Evolutionary conservation across 2,888 invertebrate genomes (phyloP).

Genomic region (Synanthedon myopaeformis): DNA sequence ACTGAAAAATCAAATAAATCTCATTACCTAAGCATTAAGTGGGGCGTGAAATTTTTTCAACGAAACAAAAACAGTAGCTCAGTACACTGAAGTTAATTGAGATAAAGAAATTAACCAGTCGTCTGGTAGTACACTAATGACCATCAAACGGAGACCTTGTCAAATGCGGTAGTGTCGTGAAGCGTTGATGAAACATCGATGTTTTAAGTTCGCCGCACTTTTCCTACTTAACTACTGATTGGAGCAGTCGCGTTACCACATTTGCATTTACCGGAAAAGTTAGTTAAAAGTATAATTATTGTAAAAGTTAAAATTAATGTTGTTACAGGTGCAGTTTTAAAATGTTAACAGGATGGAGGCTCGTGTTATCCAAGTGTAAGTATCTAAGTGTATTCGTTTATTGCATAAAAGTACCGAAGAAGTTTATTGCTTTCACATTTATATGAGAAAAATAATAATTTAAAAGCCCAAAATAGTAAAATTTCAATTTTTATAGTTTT

Average conservation of each 20-base stretch:
- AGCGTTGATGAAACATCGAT: slow-evolving; percentile 23
- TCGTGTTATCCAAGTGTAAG: slow-evolving; percentile 57
- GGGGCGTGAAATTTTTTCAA: too few species aligned
- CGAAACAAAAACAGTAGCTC: too few species aligned
- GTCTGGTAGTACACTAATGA: slow-evolving; percentile 1
- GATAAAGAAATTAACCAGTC: not conserved
- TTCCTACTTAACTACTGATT: slow-evolving; percentile 33
- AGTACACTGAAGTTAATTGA: not conserved
- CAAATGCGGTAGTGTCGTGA: slow-evolving; percentile 26
- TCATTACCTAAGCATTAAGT: too few species aligned
- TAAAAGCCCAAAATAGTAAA: too few species aligned
- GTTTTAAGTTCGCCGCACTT: slow-evolving; percentile 15
- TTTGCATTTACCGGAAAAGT: not conserved
- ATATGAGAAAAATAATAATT: too few species aligned
- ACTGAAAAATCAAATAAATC: too few species aligned
- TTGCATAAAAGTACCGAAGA: too few species aligned
- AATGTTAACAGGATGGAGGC: slow-evolving; percentile 61
- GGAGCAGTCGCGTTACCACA: slow-evolving; percentile 25
- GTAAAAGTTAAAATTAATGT: not conserved
- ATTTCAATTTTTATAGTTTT: too few species aligned
- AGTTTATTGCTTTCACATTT: too few species aligned
- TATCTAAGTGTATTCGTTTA: slow-evolving; percentile 13
- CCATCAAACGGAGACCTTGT: slow-evolving; percentile 1
- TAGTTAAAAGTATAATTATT: not conserved
- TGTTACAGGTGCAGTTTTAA: slow-evolving; percentile 29